Percentiles rank a stretch among this genome's conserved stretches.
phyloP scores from a whole-genome alignment of 2,113 vertebrate species.

The Australoheros scitulus region DNA sequence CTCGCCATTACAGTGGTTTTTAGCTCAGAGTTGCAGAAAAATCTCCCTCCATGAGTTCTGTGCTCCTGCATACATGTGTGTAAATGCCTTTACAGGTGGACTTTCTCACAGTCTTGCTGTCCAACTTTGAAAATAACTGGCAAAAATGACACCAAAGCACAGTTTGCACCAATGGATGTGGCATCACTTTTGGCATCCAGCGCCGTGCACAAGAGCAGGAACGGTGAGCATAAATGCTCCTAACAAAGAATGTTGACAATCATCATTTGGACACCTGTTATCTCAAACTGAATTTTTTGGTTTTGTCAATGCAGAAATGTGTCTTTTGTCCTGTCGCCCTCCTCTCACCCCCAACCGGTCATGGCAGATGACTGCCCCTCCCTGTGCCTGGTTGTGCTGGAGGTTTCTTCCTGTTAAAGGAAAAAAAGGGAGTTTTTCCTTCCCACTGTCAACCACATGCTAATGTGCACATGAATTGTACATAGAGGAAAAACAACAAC shows the following conservation, averaged over 20 bases:
- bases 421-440: too few relatives aligned
- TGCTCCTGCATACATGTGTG: neutral
- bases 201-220: too few relatives aligned
- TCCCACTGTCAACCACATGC: neutral
- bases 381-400: too few relatives aligned
- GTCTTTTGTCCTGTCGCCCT: too few relatives aligned
- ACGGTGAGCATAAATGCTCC: too few relatives aligned
- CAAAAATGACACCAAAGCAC: too few relatives aligned
- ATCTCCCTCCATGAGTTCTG: neutral
- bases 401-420: too few relatives aligned
- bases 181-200: too few relatives aligned
- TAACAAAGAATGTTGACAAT: too few relatives aligned
- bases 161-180: too few relatives aligned
- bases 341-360: too few relatives aligned
- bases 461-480: neutral
- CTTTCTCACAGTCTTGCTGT: neutral
- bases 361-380: too few relatives aligned
- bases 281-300: neutral
- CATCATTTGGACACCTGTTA: neutral
- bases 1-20: neutral
- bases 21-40: neutral
- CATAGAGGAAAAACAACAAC: neutral
- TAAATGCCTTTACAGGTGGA: neutral
- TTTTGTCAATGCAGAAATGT: neutral
- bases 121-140: neutral